These are phyloP conservation scores for Xenopus petersii DNA, from an alignment of 2,797 vertebrate genomes.

Conservation along the genomic window DNA sequence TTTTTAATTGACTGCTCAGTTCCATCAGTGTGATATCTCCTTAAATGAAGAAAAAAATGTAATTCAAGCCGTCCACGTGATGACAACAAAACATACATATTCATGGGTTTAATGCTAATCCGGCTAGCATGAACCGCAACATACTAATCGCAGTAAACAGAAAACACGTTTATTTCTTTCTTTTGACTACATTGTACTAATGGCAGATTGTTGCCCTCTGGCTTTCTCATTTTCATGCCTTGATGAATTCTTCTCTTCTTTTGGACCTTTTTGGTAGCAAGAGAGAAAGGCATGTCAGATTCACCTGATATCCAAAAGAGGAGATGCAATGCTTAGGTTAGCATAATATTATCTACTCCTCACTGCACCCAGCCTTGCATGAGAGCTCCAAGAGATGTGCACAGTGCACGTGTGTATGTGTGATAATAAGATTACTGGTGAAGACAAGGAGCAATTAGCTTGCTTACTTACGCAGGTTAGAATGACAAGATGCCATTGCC, in stretches of 20 bases:
- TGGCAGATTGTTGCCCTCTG: slow-evolving; percentile 49
- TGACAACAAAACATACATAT: slow-evolving; percentile 49
- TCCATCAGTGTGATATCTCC: slow-evolving; percentile 63
- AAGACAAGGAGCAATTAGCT: slow-evolving; percentile 63
- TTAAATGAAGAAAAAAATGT: slow-evolving; percentile 50
- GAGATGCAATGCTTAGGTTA: slow-evolving; percentile 21
- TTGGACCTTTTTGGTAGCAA: slow-evolving; percentile 45
- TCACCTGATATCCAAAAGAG: slow-evolving; percentile 27
- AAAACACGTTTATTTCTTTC: slow-evolving; percentile 53
- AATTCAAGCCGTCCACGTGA: slow-evolving; percentile 53
- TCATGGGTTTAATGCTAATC: slow-evolving; percentile 57
- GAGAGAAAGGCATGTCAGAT: slow-evolving; percentile 50
- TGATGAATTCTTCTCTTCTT: slow-evolving; percentile 36
- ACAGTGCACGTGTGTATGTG: slow-evolving; percentile 58
- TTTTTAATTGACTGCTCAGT: slow-evolving; percentile 70
- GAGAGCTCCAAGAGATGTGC: slow-evolving; percentile 51
- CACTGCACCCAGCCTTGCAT: slow-evolving; percentile 32
- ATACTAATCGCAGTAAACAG: slow-evolving; percentile 55
- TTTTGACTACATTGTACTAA: slow-evolving; percentile 47
- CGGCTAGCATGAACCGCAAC: slow-evolving; percentile 47
- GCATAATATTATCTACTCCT: slow-evolving; percentile 18
- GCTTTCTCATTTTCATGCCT: slow-evolving; percentile 29
- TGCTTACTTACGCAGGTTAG: slow-evolving; percentile 61
- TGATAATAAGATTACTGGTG: slow-evolving; percentile 60
- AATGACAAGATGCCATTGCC: slow-evolving; percentile 58